phyloP scores from a whole-genome alignment of 2,888 invertebrate species.

The Reticulitermes lucifugus region DNA sequence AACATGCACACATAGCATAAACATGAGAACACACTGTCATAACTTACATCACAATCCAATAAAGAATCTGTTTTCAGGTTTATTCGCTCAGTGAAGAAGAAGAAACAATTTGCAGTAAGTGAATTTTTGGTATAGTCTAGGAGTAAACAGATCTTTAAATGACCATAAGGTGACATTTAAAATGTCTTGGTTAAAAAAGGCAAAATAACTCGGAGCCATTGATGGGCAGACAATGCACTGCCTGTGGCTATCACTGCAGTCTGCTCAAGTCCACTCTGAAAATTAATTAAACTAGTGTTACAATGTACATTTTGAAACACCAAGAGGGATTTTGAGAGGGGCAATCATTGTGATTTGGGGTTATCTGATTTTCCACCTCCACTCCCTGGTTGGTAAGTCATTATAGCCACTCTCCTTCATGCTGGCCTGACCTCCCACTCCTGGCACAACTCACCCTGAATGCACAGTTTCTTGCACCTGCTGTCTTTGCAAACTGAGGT shows the following conservation, averaged over 20 bases:
- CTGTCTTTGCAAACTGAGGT: constrained; percentile 4
- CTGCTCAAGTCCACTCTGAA: constrained; percentile 20
- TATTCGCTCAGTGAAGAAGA: constrained; percentile 43
- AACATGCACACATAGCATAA: neutral
- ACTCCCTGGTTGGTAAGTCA: constrained; percentile 31
- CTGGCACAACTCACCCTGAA: constrained; percentile 21
- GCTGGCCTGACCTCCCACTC: constrained; percentile 25
- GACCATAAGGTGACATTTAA: constrained; percentile 33
- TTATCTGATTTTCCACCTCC: constrained; percentile 30
- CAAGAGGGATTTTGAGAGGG: constrained; percentile 19
- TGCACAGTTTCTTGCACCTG: neutral
- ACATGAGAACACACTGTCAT: constrained; percentile 33
- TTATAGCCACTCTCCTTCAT: constrained; percentile 29
- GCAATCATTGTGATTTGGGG: constrained; percentile 27
- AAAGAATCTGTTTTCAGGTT: constrained; percentile 45
- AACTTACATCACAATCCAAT: constrained; percentile 48
- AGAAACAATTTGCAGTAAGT: constrained; percentile 41
- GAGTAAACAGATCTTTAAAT: constrained; percentile 51
- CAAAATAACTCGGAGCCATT: constrained; percentile 28
- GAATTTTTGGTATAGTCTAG: constrained; percentile 37
- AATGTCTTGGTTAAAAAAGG: constrained; percentile 19
- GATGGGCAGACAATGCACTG: constrained; percentile 18
- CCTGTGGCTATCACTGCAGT: constrained; percentile 35
- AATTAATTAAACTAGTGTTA: constrained; percentile 37
- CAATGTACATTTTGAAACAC: constrained; percentile 45